Percentiles rank a stretch among this genome's conserved stretches.
These are phyloP conservation scores for Mamestra configurata DNA, from an alignment of 1,140 invertebrate genomes.

Conservation along the genomic window DNA sequence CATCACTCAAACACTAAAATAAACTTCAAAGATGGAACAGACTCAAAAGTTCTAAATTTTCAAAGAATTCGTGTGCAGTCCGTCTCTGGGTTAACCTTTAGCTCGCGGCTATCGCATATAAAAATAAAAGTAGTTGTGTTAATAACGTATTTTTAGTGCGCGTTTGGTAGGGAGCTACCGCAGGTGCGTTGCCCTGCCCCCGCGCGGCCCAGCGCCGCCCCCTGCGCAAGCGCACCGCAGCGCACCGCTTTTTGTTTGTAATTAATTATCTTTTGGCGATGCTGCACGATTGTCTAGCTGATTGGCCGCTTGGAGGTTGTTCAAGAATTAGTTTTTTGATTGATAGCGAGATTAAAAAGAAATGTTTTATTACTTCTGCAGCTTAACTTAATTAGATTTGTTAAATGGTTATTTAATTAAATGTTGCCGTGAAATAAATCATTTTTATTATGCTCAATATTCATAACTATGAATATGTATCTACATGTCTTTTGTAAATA, in stretches of 20 bases:
- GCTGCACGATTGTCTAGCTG: conserved; percentile 30
- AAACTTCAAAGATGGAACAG: conserved; percentile 6
- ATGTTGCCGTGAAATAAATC: conserved; percentile 18
- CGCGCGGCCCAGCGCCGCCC: conserved; percentile 47
- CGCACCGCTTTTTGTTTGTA: conserved; percentile 19
- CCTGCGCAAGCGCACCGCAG: conserved; percentile 19
- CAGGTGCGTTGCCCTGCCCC: conserved; percentile 75
- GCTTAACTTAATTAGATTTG: conserved; percentile 26
- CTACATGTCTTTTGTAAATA: not conserved
- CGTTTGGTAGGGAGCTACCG: conserved; percentile 75
- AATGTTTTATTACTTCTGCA: conserved; percentile 15
- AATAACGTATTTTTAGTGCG: conserved; percentile 83
- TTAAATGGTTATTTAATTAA: conserved; percentile 18
- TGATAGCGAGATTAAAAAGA: conserved; percentile 25
- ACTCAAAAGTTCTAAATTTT: conserved; percentile 30
- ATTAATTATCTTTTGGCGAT: conserved; percentile 46
- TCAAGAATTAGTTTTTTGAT: conserved; percentile 14
- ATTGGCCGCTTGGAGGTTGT: conserved; percentile 11
- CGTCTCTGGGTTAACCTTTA: conserved; percentile 83
- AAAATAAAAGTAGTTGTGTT: conserved; percentile 86
- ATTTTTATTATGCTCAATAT: conserved; percentile 11
- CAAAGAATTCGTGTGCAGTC: conserved; percentile 49
- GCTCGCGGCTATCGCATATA: conserved; percentile 82
- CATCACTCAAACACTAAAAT: not conserved
- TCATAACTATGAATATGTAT: not conserved